A percentile compares a stretch with the other conserved stretches of the same genome.
These are phyloP conservation scores for Phengaris alcon DNA, from an alignment of 2,888 invertebrate genomes.

Conservation along the genomic window DNA sequence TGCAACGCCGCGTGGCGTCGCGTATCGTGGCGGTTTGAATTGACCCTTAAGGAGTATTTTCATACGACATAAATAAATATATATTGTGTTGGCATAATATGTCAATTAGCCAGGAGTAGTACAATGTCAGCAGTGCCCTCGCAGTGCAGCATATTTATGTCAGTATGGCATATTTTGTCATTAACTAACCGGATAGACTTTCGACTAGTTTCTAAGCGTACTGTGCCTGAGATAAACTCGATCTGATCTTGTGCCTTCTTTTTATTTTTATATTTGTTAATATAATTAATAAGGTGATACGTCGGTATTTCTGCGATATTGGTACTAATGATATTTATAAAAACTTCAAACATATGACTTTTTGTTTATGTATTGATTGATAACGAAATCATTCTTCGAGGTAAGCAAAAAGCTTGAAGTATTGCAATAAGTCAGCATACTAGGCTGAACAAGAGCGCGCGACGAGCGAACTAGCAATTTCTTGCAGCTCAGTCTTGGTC, in stretches of 20 bases:
- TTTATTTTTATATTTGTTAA: conserved; percentile 16
- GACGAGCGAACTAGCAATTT: neutral
- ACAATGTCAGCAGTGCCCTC: neutral
- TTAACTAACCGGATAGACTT: neutral
- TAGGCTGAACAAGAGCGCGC: neutral
- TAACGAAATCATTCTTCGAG: neutral
- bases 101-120: too few species aligned
- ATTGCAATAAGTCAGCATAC: neutral
- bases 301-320: neutral
- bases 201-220: conserved; percentile 19
- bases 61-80: neutral
- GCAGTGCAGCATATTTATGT: neutral
- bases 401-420: neutral
- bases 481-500: neutral
- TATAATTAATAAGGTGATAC: neutral
- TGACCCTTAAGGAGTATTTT: neutral
- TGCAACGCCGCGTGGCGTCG: too few species aligned
- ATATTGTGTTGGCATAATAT: neutral
- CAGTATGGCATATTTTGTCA: neutral
- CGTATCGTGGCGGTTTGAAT: too few species aligned
- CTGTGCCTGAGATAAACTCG: conserved; percentile 24
- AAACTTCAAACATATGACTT: too few species aligned
- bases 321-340: neutral
- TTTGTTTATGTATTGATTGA: too few species aligned
- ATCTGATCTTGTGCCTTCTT: conserved; percentile 26